phyloP scores from a whole-genome alignment of 2,113 vertebrate species.

The Rhinopithecus roxellana region DNA sequence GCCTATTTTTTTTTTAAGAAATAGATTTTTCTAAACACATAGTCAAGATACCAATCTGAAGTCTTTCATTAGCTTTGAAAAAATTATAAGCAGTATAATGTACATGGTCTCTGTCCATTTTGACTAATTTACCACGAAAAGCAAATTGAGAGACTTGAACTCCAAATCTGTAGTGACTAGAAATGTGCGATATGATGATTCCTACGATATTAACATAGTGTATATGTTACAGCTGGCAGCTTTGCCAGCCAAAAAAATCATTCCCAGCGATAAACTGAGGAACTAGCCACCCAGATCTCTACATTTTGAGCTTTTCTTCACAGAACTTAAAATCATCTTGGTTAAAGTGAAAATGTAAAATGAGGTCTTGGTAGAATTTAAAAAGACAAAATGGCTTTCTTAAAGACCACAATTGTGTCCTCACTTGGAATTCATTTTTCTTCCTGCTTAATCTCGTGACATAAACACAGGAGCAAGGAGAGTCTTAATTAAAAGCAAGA shows the following conservation, averaged over 20 bases:
- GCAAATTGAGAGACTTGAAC: constrained; percentile 8
- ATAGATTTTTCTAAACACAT: constrained; percentile 21
- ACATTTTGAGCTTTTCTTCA: background rate
- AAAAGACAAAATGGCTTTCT: background rate
- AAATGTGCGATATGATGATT: constrained; percentile 46
- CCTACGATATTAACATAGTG: constrained; percentile 50
- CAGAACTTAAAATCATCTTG: constrained; percentile 16
- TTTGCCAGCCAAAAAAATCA: constrained; percentile 17
- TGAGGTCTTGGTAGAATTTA: background rate
- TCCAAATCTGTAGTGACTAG: constrained; percentile 7
- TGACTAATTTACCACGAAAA: constrained; percentile 11
- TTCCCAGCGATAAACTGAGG: constrained; percentile 13
- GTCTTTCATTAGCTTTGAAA: constrained; percentile 51
- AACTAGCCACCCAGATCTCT: background rate
- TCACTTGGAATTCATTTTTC: background rate
- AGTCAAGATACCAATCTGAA: background rate
- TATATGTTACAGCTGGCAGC: constrained; percentile 27
- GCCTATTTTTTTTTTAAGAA: background rate
- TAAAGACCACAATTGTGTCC: background rate
- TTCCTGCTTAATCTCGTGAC: background rate
- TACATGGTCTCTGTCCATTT: constrained; percentile 3
- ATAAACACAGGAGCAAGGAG: background rate
- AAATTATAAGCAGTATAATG: background rate
- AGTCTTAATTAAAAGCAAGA: background rate
- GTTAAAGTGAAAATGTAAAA: constrained; percentile 36